Base-by-base conservation (phyloP, 2,888 invertebrate genomes). In the Pammene aurita region DNA sequence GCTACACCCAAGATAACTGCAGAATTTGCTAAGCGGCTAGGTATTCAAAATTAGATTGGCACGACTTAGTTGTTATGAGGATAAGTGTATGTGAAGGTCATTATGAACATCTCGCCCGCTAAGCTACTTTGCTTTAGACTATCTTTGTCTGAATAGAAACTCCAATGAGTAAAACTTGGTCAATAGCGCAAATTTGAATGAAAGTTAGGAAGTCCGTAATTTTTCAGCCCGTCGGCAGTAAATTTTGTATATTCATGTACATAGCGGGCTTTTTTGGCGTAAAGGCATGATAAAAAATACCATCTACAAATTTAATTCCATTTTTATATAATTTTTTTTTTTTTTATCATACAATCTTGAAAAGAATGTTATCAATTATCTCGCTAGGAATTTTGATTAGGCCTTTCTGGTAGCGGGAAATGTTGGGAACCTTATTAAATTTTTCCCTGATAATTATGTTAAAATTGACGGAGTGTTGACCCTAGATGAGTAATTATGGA, bases 391-490 rank as follows among this genome's bases (percentile, higher is more conserved):
- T 69, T 69, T 64, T 44, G 64, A 69, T 69, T 64, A 60, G 69
- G 34, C 60, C 54, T 65, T 60, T 54, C n/a, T 54, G 48, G 58
- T 46, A 42, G 64, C 58, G 60, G 54, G 34, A 46, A 54, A 60
- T 55, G 48, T 65, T 55, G 54, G 58, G 54, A 69, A 58, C 26
- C 57, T 69, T 34, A 69, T 69, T 65, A 65, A 65, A 60, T 65
- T 69, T 65, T 69, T 65, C 69, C 69, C 38, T 64, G 16, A 69
- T 69, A 69, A 69, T 68, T 68, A 68, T 46, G 68, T 69, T 69
- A 54, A 68, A 69, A 64, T 65, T 69, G 54, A 69, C 63, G 68
- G 44, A 52, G 52, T 52, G 54, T 60, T 41, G 46, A 14, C 46
- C 52, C 35, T 58, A 38, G 52, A 52, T 63, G 44, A 68, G 58